Evolutionary conservation across 2,113 vertebrate species (phyloP).

Genomic region (Oryctolagus cuniculus): DNA sequence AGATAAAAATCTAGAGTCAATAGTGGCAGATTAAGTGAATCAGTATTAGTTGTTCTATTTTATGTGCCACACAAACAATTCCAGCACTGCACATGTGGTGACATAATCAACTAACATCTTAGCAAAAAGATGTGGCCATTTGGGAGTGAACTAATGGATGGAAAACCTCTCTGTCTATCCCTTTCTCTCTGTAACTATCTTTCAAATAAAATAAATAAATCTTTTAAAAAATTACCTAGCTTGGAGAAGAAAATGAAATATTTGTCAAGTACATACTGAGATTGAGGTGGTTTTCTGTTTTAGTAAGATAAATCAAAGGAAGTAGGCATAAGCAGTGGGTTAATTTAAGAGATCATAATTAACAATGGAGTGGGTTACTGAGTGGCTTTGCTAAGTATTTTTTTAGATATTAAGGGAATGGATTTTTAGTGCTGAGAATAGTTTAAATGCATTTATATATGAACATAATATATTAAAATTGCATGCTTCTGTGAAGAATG

Average conservation of each 20-base stretch:
- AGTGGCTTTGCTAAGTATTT: not conserved
- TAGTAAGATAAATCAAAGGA: not conserved
- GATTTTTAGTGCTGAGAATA: constrained; percentile 37
- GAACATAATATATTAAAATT: constrained; percentile 34
- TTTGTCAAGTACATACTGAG: not conserved
- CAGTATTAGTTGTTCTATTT: not conserved
- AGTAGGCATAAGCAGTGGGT: not conserved
- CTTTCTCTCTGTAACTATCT: too few relatives aligned
- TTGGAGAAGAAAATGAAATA: not conserved
- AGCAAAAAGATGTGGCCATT: not conserved
- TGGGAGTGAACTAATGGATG: too few relatives aligned
- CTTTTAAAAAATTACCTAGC: not conserved
- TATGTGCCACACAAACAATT: not conserved
- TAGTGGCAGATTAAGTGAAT: not conserved
- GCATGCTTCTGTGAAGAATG: constrained; percentile 45
- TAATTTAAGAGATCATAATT: not conserved
- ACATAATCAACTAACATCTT: not conserved
- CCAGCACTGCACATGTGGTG: not conserved
- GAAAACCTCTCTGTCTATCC: too few relatives aligned
- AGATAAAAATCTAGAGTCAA: not conserved
- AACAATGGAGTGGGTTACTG: not conserved
- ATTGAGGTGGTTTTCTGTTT: constrained; percentile 7
- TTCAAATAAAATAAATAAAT: not conserved
- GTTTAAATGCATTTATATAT: not conserved
- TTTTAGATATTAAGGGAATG: not conserved